phyloP scores from a whole-genome alignment of 2,113 vertebrate species.

The Hymenochirus boettgeri region DNA sequence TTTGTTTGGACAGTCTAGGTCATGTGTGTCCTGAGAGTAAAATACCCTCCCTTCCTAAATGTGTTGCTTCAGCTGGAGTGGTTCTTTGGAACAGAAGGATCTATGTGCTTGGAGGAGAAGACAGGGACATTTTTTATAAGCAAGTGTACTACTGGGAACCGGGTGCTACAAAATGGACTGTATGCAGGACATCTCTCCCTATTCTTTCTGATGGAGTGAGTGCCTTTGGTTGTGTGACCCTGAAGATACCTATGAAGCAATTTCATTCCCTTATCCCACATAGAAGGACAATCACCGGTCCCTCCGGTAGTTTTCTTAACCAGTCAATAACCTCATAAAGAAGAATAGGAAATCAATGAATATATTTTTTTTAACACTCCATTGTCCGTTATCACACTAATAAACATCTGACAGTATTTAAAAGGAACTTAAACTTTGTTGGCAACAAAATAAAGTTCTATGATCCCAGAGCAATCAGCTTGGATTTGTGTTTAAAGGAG shows the following conservation, averaged over 20 bases:
- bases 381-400: too few relatives aligned
- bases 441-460: too few relatives aligned
- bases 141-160: conserved; percentile 77
- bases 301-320: too few relatives aligned
- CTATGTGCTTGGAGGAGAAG: conserved; percentile 66
- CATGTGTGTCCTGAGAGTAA: conserved; percentile 37
- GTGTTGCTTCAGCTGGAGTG: conserved; percentile 66
- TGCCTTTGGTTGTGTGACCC: conserved; percentile 25
- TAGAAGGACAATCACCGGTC: neutral
- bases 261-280: conserved; percentile 32
- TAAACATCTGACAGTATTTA: too few relatives aligned
- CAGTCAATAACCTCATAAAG: too few relatives aligned
- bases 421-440: too few relatives aligned
- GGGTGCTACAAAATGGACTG: conserved; percentile 46
- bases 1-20: conserved; percentile 38
- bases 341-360: too few relatives aligned
- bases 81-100: conserved; percentile 73
- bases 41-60: conserved; percentile 67
- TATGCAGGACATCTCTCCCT: conserved; percentile 14
- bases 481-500: too few relatives aligned
- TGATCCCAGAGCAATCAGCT: too few relatives aligned
- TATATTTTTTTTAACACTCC: too few relatives aligned
- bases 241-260: conserved; percentile 37
- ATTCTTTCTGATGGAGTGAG: conserved; percentile 16
- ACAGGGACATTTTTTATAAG: conserved; percentile 44